Evolutionary conservation across 2,113 vertebrate genomes (phyloP), one percentile per base, ranked within the genome.

Genomic region (Galeopterus variegatus): DNA sequence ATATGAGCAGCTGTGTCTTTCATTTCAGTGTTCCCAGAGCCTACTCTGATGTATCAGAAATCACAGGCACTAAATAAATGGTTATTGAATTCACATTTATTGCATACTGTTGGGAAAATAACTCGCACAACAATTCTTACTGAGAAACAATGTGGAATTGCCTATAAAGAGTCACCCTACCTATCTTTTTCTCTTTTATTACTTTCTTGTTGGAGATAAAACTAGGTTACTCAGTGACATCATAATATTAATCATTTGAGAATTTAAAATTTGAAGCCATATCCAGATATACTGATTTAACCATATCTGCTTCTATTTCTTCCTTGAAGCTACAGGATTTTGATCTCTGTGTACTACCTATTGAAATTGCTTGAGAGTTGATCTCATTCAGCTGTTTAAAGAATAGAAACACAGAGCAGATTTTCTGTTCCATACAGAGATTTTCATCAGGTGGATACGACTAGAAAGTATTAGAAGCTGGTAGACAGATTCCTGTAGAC

Each of bases 401-500:
- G 13, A 41, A 17, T 0, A 48, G 67, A 83, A 58, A 48, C 23
- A 80, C 6, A 60, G 54, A 89, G 50, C 14, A 19, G 31, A 33
- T 8, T 24, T 24, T 75, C 15, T 67, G n/a, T 75, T 90, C 28
- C 31, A 23, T 41, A 31, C 0, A 45, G 48, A 88, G 50, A 69
- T 56, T 75, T 75, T 69, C 28, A 11, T 54, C 23, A 5, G 50
- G 13, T 24, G 18, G 15, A 52, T 28, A 21, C 26, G 24, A 1
- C 64, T 65, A 41, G 45, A 84, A 41, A 9, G 14, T 14, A 33
- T 87, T 52, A 28, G 12, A 70, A 69, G 8, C 64, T 10, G 19
- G 28, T 70, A 60, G 95, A 76, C 3, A 89, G 88, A 85, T 94
- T 96, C 92, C 97, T 93, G 72, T 24, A 94, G 83, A 94, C 93